Conservation (phyloP, 2,113 vertebrate genomes). For the Eulemur rufifrons region DNA sequence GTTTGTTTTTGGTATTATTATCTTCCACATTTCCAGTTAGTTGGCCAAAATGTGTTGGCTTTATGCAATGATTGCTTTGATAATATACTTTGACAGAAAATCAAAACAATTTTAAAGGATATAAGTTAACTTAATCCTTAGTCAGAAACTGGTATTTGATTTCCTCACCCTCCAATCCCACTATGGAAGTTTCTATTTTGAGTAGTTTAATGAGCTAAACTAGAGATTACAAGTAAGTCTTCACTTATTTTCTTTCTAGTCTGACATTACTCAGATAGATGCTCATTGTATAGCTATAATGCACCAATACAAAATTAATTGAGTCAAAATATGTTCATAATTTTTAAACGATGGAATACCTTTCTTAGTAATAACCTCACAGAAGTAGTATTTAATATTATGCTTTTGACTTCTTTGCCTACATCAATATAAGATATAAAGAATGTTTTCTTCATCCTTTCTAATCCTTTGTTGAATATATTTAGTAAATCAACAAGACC, state of each 20-base stretch:
- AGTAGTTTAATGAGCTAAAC: neutral
- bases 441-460: slow-evolving; percentile 4
- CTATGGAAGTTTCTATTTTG: neutral
- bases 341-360: neutral
- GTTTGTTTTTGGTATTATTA: slow-evolving; percentile 4
- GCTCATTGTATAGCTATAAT: neutral
- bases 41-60: neutral
- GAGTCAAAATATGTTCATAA: neutral
- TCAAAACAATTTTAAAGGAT: slow-evolving; percentile 17
- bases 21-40: neutral
- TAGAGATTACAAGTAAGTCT: neutral
- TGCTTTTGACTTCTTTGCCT: neutral
- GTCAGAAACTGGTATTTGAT: neutral
- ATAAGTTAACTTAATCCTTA: neutral
- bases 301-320: neutral
- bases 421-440: neutral
- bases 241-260: neutral
- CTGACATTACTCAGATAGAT: neutral
- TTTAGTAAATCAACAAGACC: neutral
- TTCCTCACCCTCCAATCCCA: neutral
- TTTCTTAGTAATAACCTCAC: neutral
- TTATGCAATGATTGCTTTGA: slow-evolving; percentile 26
- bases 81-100: slow-evolving; percentile 20
- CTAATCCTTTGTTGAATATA: neutral
- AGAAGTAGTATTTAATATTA: neutral